Conservation (phyloP, 2,888 invertebrate genomes). For the Dicranocentrus wangi region DNA sequence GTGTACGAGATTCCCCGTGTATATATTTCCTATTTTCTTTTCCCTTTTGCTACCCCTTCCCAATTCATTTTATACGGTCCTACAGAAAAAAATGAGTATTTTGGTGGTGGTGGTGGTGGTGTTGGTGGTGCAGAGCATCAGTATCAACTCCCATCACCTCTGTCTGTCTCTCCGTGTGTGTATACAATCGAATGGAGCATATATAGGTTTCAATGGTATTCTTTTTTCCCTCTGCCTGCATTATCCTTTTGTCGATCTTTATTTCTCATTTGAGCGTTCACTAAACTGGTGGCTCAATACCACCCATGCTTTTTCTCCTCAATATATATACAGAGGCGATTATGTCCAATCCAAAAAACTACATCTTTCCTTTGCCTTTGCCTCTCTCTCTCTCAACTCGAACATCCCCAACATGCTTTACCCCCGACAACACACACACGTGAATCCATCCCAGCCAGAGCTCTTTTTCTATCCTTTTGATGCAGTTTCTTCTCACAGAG, state of each 20-base stretch:
- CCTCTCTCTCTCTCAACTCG: neutral
- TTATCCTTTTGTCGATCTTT: constrained; percentile 45
- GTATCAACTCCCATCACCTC: neutral
- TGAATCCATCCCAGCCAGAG: constrained; percentile 18
- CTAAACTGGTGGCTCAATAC: constrained; percentile 26
- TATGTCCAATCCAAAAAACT: constrained; percentile 2
- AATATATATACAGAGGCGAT: constrained; percentile 7
- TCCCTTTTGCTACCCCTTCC: constrained; percentile 21
- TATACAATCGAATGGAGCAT: constrained; percentile 2
- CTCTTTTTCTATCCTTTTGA: neutral
- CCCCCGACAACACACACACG: constrained; percentile 13
- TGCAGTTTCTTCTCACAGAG: neutral
- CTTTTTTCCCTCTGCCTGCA: too few species aligned
- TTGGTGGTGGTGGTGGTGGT: neutral
- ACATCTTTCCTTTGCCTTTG: neutral
- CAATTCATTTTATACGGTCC: constrained; percentile 34
- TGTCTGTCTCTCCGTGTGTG: too few species aligned
- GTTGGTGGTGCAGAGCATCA: constrained; percentile 7
- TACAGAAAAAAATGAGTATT: neutral
- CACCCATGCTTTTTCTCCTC: constrained; percentile 45
- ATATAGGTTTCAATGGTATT: constrained; percentile 7
- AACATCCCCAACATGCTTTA: neutral
- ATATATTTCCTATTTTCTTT: constrained; percentile 10
- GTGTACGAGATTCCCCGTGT: neutral
- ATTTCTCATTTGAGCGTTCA: constrained; percentile 47